A percentile compares a stretch with the other conserved stretches of the same genome.
These are phyloP conservation scores for Eupleurogrammus muticus DNA, from an alignment of 2,797 vertebrate genomes.

Conservation along the genomic window DNA sequence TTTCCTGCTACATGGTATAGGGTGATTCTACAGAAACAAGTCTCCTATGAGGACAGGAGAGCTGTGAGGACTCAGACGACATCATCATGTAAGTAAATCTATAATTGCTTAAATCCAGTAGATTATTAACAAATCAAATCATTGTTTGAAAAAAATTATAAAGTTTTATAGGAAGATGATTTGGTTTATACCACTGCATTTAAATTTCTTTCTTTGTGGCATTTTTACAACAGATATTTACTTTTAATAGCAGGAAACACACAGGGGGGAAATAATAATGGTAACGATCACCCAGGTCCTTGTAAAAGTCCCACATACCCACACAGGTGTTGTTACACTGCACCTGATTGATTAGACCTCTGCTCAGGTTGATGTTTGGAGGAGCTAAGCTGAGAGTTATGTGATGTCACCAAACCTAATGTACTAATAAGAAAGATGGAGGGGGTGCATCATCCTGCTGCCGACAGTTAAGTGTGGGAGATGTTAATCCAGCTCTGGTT, in stretches of 20 bases:
- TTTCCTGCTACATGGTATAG: slow-evolving; percentile 9
- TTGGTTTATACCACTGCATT: not conserved
- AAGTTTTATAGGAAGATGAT: not conserved
- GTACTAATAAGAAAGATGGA: not conserved
- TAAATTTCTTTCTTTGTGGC: not conserved
- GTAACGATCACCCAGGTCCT: not conserved
- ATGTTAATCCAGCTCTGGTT: not conserved
- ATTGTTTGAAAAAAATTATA: not conserved
- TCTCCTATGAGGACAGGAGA: slow-evolving; percentile 3
- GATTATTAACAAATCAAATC: not conserved
- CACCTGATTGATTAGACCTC: not conserved
- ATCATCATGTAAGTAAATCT: not conserved
- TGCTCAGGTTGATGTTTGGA: not conserved
- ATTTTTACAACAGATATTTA: too few species aligned
- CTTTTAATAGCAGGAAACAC: too few species aligned
- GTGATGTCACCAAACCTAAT: not conserved
- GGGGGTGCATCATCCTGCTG: not conserved
- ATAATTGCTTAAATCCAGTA: not conserved
- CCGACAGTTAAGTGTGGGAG: not conserved
- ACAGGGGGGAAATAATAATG: not conserved
- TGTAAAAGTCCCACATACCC: not conserved
- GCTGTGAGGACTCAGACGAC: not conserved
- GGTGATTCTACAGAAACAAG: slow-evolving; percentile 13
- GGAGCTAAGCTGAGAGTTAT: not conserved
- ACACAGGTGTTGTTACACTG: not conserved